Evolutionary conservation across 53 echinoderm and acorn worm species (phyloP).

Genomic region (Stichopus horrens): DNA sequence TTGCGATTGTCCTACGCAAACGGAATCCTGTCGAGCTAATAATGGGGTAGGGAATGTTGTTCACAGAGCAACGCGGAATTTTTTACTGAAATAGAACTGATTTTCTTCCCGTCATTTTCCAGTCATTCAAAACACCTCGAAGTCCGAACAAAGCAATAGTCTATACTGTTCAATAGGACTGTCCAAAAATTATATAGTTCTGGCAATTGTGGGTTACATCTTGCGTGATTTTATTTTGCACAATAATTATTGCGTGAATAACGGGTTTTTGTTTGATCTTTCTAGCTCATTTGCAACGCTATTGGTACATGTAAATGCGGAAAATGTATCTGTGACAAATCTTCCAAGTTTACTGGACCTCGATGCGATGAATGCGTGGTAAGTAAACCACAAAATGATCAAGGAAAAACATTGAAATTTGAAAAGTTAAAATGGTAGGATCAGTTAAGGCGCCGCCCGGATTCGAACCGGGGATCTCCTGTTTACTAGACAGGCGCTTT

Average conservation of each 20-base stretch:
- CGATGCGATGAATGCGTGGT: conserved; percentile 38
- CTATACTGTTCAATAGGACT: too few relatives aligned
- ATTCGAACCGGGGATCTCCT: conserved; percentile 76
- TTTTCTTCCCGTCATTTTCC: not conserved
- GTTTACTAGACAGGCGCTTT: conserved; percentile 78
- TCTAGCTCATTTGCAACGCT: conserved; percentile 31
- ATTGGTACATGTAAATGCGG: conserved; percentile 4
- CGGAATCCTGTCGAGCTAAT: conserved; percentile 51
- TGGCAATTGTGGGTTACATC: too few relatives aligned
- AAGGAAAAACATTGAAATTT: not conserved
- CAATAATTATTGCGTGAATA: not conserved
- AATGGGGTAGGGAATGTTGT: conserved; percentile 65
- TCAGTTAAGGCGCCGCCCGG: conserved; percentile 60
- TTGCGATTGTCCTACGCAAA: conserved; percentile 64
- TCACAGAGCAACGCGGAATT: not conserved
- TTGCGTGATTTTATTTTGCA: too few relatives aligned
- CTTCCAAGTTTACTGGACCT: conserved; percentile 12
- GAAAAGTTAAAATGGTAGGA: too few relatives aligned
- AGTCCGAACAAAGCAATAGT: too few relatives aligned
- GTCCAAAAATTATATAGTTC: too few relatives aligned
- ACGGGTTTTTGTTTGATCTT: not conserved
- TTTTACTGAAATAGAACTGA: not conserved
- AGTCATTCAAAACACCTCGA: not conserved
- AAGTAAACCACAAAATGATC: not conserved
- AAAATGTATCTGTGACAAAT: conserved; percentile 9